Evolutionary conservation across 1,140 invertebrate genomes (phyloP).

Genomic region (Apis dorsata): DNA sequence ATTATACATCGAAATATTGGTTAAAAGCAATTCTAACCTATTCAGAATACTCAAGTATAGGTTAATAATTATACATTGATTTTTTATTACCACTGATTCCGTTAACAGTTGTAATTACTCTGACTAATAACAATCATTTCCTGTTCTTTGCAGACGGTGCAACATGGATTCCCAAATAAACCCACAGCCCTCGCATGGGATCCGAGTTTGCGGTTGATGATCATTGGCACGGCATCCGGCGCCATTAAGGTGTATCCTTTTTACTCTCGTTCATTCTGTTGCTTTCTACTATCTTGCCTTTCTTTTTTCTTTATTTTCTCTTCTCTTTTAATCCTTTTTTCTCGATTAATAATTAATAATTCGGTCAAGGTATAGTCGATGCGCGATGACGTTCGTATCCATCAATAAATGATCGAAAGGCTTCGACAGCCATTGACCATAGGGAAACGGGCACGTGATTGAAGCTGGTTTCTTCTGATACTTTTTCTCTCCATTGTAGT

Average conservation of each 20-base stretch:
- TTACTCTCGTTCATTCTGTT: constrained; percentile 52
- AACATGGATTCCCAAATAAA: constrained; percentile 98
- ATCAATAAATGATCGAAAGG: constrained; percentile 48
- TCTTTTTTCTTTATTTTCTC: not conserved
- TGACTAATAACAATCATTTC: constrained; percentile 7
- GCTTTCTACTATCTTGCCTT: not conserved
- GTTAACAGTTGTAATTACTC: not conserved
- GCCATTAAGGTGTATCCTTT: constrained; percentile 92
- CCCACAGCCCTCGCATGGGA: constrained; percentile 97
- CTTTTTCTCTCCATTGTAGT: not conserved
- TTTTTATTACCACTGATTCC: not conserved
- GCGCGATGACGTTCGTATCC: constrained; percentile 42
- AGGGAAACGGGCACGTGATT: constrained; percentile 10
- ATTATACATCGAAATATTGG: too few relatives aligned
- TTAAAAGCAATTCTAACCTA: not conserved
- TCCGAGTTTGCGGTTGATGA: constrained; percentile 90
- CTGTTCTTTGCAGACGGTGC: constrained; percentile 88
- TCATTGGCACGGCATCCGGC: constrained; percentile 94
- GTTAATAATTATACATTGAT: not conserved
- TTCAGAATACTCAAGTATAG: not conserved
- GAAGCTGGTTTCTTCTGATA: constrained; percentile 4
- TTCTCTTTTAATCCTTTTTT: not conserved
- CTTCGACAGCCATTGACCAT: not conserved
- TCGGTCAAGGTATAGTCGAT: constrained; percentile 22
- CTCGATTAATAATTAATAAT: constrained; percentile 48